Evolutionary conservation across 2,113 vertebrate species (phyloP), one percentile per base, ranked within the genome.

Genomic region (Rhegmatorhina hoffmannsi): DNA sequence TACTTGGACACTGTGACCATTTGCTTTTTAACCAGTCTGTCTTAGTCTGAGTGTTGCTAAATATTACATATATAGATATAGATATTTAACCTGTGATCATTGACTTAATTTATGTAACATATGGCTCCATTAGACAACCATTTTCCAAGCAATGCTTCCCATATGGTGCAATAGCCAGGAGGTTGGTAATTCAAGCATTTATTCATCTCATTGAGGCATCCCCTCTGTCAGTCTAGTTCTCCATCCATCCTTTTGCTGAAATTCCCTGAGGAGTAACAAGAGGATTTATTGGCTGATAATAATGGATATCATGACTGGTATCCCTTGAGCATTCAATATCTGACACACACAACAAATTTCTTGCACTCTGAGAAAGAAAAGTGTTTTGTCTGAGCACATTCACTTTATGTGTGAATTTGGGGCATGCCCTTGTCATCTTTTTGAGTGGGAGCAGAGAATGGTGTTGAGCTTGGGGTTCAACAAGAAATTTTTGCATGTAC

Each of bases 241-340:
- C n/a, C 84, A 92, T 82, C 67, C 59, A 92, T 80, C 69, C 64
- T 88, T 96, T 94, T 82, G 73, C 75, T 97, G 83, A 90, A 95
- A 84, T 95, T 96, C 90, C 88, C 95, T 87, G 64, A 93, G 84
- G 84, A 95, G 44, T 38, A 85, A 93, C 86, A 81, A 64, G n/a
- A 33, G 8, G 13, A 87, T 97, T 95, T 97, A 93, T 76, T 96
- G 96, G 91, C 69, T 95, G 74, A 96, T 97, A 95, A 94, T 86
- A 96, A 85, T 47, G 80, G 75, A 96, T 94, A 98, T 96, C 72
- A 95, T 90, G 90, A 70, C 68, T 92, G 80, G 53, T 92, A 85
- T 94, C 92, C 87, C 59, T 92, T 94, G 86, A 89, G 93, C 17
- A 16, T 94, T 96, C 75, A 78, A 95, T 96, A 90, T 47, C 87